Conservation (phyloP, 2,888 invertebrate species). For the Taphrorychus bicolor region DNA sequence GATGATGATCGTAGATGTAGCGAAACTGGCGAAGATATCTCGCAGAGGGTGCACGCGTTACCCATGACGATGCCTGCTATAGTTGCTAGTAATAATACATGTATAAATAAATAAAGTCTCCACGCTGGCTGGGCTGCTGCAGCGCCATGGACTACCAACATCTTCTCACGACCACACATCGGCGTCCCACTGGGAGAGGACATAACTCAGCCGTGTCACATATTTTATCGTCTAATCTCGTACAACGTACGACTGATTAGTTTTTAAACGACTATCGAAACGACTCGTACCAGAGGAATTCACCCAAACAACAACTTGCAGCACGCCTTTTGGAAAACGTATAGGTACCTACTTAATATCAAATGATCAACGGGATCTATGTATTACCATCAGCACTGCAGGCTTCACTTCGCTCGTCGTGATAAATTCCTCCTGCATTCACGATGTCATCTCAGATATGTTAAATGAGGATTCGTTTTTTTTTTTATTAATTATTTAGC, state of each 20-base stretch:
- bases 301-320: background rate
- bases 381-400: no score
- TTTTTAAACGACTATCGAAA: slow-evolving; percentile 9
- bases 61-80: background rate
- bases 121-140: background rate
- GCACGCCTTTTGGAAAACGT: background rate
- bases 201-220: slow-evolving; percentile 34
- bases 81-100: background rate
- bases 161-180: slow-evolving; percentile 38
- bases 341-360: no score
- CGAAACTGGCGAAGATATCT: no score
- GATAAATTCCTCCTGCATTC: no score
- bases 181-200: slow-evolving; percentile 35
- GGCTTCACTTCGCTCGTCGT: no score
- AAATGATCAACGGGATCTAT: no score
- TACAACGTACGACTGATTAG: slow-evolving; percentile 17
- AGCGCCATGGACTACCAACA: slow-evolving; percentile 14
- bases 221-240: slow-evolving; percentile 30
- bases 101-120: slow-evolving; percentile 9
- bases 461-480: no score
- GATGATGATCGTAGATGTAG: background rate
- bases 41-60: no score
- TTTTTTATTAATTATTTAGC: no score
- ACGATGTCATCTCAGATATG: no score
- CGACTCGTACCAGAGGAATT: background rate